Evolutionary conservation across 2,113 vertebrate genomes (phyloP).

Genomic region (Hepsetus odoe): DNA sequence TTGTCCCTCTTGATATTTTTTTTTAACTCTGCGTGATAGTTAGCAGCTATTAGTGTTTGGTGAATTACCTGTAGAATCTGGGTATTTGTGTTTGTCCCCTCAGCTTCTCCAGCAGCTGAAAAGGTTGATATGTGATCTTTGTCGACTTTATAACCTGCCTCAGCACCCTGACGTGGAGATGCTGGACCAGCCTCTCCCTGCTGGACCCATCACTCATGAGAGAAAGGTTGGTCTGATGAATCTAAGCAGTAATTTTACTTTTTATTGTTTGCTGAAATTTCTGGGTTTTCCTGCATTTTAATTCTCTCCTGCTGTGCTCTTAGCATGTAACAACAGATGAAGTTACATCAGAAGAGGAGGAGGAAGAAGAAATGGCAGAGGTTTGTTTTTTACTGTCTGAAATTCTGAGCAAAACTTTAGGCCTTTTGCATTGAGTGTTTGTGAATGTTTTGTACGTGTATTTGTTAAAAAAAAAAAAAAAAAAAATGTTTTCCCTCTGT

Average conservation of each 20-base stretch:
- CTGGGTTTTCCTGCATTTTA: neutral
- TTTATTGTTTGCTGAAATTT: neutral
- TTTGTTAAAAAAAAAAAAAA: too few relatives aligned
- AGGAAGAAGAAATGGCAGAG: constrained; percentile 96
- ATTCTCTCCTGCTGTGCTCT: constrained; percentile 5
- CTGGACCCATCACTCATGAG: constrained; percentile 83
- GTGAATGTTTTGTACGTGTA: neutral
- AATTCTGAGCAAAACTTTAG: neutral
- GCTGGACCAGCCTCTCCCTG: constrained; percentile 93
- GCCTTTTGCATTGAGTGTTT: neutral
- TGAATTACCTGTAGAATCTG: neutral
- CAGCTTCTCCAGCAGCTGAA: constrained; percentile 96
- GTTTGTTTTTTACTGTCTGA: constrained; percentile 69
- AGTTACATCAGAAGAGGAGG: constrained; percentile 94
- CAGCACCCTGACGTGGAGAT: constrained; percentile 97
- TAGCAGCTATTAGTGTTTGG: neutral
- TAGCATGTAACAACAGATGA: constrained; percentile 84
- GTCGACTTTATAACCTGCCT: constrained; percentile 95
- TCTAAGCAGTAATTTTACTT: neutral
- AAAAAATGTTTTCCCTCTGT: constrained; percentile 19
- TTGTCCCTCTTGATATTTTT: neutral
- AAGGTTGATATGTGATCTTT: constrained; percentile 94
- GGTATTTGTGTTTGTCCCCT: neutral
- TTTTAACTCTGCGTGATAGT: neutral
- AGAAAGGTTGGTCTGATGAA: constrained; percentile 67